phyloP scores from a whole-genome alignment of 2,888 invertebrate species.

The Drosophila subquinaria region DNA sequence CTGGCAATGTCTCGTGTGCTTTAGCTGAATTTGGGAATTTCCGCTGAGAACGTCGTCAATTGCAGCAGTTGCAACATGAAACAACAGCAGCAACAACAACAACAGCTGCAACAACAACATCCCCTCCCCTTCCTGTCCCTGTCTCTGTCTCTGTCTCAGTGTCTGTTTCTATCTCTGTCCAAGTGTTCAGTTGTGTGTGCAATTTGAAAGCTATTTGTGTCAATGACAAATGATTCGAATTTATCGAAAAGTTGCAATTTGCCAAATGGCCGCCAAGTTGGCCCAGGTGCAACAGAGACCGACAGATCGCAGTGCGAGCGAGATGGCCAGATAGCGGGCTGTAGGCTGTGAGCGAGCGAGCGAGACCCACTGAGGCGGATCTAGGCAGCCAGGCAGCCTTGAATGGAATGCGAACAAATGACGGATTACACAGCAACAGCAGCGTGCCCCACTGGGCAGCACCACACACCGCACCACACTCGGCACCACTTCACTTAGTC shows the following conservation, averaged over 20 bases:
- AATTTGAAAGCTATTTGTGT: slow-evolving; percentile 82
- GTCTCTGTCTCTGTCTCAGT: background rate
- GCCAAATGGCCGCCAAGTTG: slow-evolving; percentile 62
- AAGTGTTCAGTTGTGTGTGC: slow-evolving; percentile 60
- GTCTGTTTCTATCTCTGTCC: slow-evolving; percentile 13
- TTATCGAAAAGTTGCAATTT: slow-evolving; percentile 80
- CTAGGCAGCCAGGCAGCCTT: slow-evolving; percentile 72
- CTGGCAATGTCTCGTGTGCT: slow-evolving; percentile 34
- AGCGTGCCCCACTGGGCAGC: slow-evolving; percentile 24
- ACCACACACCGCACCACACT: background rate
- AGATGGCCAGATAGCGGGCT: slow-evolving; percentile 16
- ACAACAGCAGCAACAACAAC: slow-evolving; percentile 20
- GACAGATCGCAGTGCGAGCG: slow-evolving; percentile 1
- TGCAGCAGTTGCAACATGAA: slow-evolving; percentile 58
- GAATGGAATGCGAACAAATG: slow-evolving; percentile 79
- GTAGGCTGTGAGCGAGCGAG: slow-evolving; percentile 25
- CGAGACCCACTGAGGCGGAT: slow-evolving; percentile 67
- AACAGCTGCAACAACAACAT: slow-evolving; percentile 6
- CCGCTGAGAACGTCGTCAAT: slow-evolving; percentile 65
- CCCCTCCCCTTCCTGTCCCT: slow-evolving; percentile 16
- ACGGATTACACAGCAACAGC: slow-evolving; percentile 61
- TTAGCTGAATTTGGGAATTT: slow-evolving; percentile 65
- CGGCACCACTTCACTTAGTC: slow-evolving; percentile 6
- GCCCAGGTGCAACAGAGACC: slow-evolving; percentile 51
- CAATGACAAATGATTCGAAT: slow-evolving; percentile 82